Conservation (phyloP, 2,888 invertebrate species). For the Microplitis manilae region DNA sequence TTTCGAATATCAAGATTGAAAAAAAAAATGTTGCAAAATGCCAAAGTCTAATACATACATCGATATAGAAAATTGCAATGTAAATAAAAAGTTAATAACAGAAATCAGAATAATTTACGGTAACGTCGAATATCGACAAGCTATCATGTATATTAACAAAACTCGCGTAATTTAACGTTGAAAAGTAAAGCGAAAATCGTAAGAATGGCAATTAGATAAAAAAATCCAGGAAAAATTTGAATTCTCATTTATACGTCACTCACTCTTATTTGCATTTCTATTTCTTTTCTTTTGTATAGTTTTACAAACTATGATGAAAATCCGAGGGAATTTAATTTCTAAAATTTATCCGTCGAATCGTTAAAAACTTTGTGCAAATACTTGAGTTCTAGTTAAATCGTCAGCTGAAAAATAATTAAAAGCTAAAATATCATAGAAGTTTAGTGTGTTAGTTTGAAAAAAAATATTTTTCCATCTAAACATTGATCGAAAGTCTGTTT, state of each 20-base stretch:
- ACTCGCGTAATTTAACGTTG: background rate
- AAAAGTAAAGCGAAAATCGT: background rate
- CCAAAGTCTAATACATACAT: background rate
- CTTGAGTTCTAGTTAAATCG: background rate
- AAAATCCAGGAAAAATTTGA: slow-evolving; percentile 2
- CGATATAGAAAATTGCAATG: too few species aligned
- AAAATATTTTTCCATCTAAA: background rate
- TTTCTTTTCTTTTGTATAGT: background rate
- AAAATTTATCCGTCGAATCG: slow-evolving; percentile 22
- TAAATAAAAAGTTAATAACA: background rate
- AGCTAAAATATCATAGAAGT: background rate
- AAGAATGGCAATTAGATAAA: slow-evolving; percentile 33
- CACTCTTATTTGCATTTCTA: slow-evolving; percentile 15
- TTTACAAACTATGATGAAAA: slow-evolving; percentile 15
- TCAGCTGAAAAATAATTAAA: too few species aligned
- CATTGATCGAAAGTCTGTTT: background rate
- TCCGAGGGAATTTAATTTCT: slow-evolving; percentile 24
- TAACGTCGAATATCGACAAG: background rate
- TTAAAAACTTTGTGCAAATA: slow-evolving; percentile 11
- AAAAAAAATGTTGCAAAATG: background rate
- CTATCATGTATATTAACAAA: slow-evolving; percentile 5
- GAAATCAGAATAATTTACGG: background rate
- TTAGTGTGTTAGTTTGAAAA: background rate
- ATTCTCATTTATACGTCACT: slow-evolving; percentile 23
- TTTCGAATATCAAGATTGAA: background rate